Evolutionary conservation across 2,113 vertebrate species (phyloP), one percentile per base, ranked within the genome.

Genomic region (Lontra canadensis): DNA sequence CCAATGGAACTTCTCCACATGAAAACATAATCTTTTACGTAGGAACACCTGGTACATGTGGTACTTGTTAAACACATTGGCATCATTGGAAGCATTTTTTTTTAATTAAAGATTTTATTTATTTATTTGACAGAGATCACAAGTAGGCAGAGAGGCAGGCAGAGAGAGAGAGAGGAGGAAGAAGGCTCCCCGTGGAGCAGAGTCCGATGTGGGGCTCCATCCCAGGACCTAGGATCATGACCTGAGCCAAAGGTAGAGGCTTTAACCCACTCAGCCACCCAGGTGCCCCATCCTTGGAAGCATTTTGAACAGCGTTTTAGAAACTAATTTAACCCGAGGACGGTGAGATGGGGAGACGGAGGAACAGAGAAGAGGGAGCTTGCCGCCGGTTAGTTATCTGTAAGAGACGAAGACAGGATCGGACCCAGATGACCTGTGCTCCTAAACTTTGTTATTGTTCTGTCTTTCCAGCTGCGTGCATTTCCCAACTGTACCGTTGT

Each of bases 371-470:
- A 5, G 8, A 73, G 67, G 25, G 6, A 7, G 0, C 2, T 65
- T 44, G 26, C 6, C 26, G 0, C 0, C 59, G 9, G 23, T 26
- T 80, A 17, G 26, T 20, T 21, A 31, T 34, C 44, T 11, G 8
- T 7, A 3, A 44, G 6, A 15, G 10, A n/a, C 4, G 7, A 93
- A 84, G 12, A 49, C 39, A 42, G 57, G 39, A 42, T 73, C 4
- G 7, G 34, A 47, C 4, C 1, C 17, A 12, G 2, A 21, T 9
- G 1, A 20, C 4, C 5, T 36, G 4, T 12, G 15, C 7, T 13
- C 18, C 14, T 74, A 15, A 26, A 36, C 67, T 20, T 9, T 42
- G 13, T 12, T 21, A 14, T 3, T 8, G 18, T 44, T 44, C 31
- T 88, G 49, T 4, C 3, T 89, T 17, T 76, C 42, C 18, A 13